These are phyloP conservation scores for Psittacula echo DNA, from an alignment of 2,797 vertebrate species.

Conservation along the genomic window DNA sequence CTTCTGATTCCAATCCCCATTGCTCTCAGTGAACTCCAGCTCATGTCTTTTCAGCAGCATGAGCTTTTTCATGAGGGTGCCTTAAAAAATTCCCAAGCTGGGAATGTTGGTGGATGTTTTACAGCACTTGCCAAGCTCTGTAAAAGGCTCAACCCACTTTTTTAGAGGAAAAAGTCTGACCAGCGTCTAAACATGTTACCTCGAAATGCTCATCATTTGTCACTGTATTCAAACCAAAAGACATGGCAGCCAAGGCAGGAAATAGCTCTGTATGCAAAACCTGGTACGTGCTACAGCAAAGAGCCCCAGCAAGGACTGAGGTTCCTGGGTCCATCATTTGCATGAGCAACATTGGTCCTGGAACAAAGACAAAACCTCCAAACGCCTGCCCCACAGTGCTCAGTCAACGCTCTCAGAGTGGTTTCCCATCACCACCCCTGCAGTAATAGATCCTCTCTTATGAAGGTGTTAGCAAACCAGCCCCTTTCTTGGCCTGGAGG, in stretches of 20 bases:
- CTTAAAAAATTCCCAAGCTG: neutral
- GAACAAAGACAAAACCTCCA: neutral
- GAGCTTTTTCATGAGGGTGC: neutral
- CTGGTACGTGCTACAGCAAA: neutral
- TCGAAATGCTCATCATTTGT: neutral
- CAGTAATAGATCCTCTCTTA: neutral
- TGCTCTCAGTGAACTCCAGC: neutral
- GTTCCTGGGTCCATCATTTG: neutral
- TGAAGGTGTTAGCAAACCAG: neutral
- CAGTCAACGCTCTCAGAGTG: neutral
- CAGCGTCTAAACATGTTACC: neutral
- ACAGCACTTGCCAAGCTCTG: neutral
- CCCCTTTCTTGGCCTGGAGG: neutral
- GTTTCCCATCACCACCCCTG: rapidly evolving
- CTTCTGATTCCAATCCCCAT: neutral
- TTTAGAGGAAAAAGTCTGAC: neutral
- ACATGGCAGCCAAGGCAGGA: neutral
- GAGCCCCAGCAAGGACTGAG: neutral
- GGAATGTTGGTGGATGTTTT: neutral
- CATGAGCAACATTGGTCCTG: rapidly evolving
- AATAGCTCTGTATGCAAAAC: neutral
- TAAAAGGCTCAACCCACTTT: neutral
- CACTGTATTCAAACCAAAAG: neutral
- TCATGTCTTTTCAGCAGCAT: neutral
- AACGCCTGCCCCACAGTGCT: rapidly evolving